Conservation (phyloP, 2,888 invertebrate species). For the Cheilosia pagana region DNA sequence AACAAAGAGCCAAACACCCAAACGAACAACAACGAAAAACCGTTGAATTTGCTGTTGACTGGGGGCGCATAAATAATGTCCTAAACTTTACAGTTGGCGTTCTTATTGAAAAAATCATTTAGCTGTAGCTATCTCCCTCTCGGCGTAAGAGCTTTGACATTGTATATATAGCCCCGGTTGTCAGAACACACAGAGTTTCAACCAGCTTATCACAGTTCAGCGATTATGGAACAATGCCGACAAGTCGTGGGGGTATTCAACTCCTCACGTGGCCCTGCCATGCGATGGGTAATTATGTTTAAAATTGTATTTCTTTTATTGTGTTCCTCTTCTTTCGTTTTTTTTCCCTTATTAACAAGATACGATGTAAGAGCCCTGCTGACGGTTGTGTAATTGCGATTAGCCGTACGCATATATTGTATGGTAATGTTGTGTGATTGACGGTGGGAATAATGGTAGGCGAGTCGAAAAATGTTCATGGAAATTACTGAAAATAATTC, state of each 20-base stretch:
- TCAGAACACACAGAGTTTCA: slow-evolving; percentile 5
- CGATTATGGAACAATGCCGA: slow-evolving; percentile 68
- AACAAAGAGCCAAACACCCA: slow-evolving; percentile 16
- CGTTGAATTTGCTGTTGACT: neutral
- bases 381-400: slow-evolving; percentile 41
- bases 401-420: slow-evolving; percentile 15
- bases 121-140: neutral
- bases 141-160: slow-evolving; percentile 43
- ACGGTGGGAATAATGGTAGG: slow-evolving; percentile 26
- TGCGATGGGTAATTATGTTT: slow-evolving; percentile 39
- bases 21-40: neutral
- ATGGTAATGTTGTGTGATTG: slow-evolving; percentile 44
- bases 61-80: neutral
- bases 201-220: slow-evolving; percentile 66
- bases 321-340: neutral
- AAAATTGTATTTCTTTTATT: slow-evolving; percentile 5
- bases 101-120: neutral
- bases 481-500: slow-evolving; percentile 24
- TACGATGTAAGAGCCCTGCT: slow-evolving; percentile 19
- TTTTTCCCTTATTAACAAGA: neutral
- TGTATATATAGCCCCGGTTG: slow-evolving; percentile 2
- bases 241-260: slow-evolving; percentile 55
- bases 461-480: slow-evolving; percentile 43
- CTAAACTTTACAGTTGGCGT: slow-evolving; percentile 10
- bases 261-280: slow-evolving; percentile 41